Conservation (phyloP, 1,140 invertebrate species). For the Drosophila biarmipes region DNA sequence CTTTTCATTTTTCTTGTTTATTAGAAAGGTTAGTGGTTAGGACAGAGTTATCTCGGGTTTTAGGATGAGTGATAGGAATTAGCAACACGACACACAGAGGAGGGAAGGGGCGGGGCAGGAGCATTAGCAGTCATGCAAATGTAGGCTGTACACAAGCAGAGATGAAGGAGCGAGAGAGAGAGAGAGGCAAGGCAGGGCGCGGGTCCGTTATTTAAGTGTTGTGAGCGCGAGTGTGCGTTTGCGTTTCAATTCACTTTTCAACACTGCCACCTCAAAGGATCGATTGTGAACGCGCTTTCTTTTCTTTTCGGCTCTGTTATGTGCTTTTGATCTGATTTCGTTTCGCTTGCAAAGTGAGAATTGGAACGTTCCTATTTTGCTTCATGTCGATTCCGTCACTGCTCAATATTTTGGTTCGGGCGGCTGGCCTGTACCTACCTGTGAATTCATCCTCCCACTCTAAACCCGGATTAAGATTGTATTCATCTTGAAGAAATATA, state of each 20-base stretch:
- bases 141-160: constrained; percentile 30
- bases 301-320: constrained; percentile 18
- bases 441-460: constrained; percentile 99
- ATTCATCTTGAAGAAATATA: constrained; percentile 94
- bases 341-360: constrained; percentile 59
- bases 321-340: constrained; percentile 21
- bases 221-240: constrained; percentile 14
- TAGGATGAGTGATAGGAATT: constrained; percentile 23
- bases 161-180: constrained; percentile 14
- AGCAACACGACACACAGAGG: constrained; percentile 35
- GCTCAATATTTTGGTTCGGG: constrained; percentile 58
- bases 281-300: constrained; percentile 15
- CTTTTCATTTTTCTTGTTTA: constrained; percentile 20
- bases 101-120: constrained; percentile 1
- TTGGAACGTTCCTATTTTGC: constrained; percentile 84
- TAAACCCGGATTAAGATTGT: constrained; percentile 99
- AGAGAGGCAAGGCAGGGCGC: background rate
- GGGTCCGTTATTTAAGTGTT: constrained; percentile 33
- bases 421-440: constrained; percentile 92
- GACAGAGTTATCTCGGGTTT: constrained; percentile 27
- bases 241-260: constrained; percentile 16
- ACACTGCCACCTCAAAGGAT: constrained; percentile 33
- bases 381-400: constrained; percentile 84
- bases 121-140: constrained; percentile 20
- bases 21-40: constrained; percentile 33